A percentile compares a stretch with the other conserved stretches of the same genome.
These are phyloP conservation scores for Trissoscelio sp. DNA, from an alignment of 2,888 invertebrate genomes.

Conservation along the genomic window DNA sequence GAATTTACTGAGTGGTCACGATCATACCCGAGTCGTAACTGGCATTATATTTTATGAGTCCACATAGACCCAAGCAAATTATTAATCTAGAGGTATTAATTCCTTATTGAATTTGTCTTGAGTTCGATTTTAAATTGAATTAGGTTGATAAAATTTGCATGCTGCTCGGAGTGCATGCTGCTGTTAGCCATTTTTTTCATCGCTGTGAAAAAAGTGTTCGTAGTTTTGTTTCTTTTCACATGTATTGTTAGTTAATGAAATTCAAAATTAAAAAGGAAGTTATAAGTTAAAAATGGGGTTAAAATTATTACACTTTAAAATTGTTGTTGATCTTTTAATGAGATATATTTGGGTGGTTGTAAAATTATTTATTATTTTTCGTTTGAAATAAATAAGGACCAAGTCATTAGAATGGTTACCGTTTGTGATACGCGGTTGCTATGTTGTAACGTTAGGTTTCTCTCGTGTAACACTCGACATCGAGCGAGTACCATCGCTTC, in stretches of 20 bases:
- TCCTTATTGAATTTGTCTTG: slow-evolving; percentile 5
- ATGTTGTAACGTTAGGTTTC: neutral
- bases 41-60: slow-evolving; percentile 14
- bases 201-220: no score
- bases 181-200: no score
- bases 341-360: no score
- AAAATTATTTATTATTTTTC: no score
- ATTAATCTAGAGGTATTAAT: slow-evolving; percentile 8
- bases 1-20: slow-evolving; percentile 23
- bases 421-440: neutral
- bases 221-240: no score
- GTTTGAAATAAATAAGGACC: neutral
- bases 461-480: neutral
- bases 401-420: neutral
- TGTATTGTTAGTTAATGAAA: no score
- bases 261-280: no score
- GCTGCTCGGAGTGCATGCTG: neutral
- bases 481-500: slow-evolving; percentile 14
- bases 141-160: neutral
- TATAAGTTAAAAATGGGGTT: no score
- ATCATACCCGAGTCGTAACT: slow-evolving; percentile 10
- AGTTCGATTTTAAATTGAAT: neutral
- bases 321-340: no score
- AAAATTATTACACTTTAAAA: no score
- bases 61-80: slow-evolving; percentile 7